Conservation (phyloP, 1,140 invertebrate genomes). For the Agraylea sexmaculata region DNA sequence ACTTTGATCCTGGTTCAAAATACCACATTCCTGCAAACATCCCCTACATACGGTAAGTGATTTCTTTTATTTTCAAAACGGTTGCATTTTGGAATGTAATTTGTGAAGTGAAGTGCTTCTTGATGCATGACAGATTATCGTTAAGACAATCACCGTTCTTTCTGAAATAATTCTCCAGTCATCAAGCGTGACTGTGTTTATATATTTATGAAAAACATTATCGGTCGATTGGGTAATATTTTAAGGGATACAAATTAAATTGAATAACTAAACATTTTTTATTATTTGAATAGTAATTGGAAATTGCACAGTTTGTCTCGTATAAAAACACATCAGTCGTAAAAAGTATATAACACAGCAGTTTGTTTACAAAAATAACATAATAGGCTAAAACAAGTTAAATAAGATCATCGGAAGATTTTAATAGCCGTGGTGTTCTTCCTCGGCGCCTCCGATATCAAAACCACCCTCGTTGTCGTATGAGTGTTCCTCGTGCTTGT, state of each 20-base stretch:
- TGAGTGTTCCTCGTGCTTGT: conserved; percentile 31
- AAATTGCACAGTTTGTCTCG: conserved; percentile 20
- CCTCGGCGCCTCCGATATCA: conserved; percentile 23
- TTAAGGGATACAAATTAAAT: conserved; percentile 1
- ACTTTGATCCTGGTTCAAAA: conserved; percentile 85
- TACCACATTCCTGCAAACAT: conserved; percentile 85
- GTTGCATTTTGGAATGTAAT: background rate
- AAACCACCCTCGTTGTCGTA: conserved; percentile 24
- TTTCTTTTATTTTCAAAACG: conserved; percentile 6
- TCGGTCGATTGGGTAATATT: background rate
- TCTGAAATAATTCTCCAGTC: background rate
- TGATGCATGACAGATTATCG: conserved; percentile 5
- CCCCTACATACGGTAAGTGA: conserved; percentile 75
- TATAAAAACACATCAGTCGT: conserved; percentile 20
- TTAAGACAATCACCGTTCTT: conserved; percentile 4
- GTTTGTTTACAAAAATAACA: conserved; percentile 13
- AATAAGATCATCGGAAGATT: conserved; percentile 14
- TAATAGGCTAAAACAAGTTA: conserved; percentile 21
- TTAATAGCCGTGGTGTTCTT: conserved; percentile 19
- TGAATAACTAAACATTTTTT: conserved; percentile 19
- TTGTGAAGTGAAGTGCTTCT: no score
- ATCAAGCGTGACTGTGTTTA: background rate
- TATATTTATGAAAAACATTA: background rate
- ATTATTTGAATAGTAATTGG: conserved; percentile 12
- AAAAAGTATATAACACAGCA: conserved; percentile 14